Conservation (phyloP, 2,113 vertebrate species). For the Dicaeum eximium region DNA sequence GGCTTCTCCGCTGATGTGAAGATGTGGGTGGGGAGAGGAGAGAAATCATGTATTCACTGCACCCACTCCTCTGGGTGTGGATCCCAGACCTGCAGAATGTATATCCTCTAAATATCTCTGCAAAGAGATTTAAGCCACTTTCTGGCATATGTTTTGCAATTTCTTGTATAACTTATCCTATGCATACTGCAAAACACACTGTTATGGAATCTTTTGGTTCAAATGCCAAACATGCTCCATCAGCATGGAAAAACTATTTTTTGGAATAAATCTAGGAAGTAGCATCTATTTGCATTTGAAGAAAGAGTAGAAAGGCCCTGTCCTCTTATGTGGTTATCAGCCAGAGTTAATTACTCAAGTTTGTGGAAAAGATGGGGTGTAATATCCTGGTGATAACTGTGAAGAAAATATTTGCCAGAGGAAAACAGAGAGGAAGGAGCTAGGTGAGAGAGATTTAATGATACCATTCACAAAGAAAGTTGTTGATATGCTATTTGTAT, state of each 20-base stretch:
- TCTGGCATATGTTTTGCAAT: slow-evolving; percentile 44
- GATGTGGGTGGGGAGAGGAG: slow-evolving; percentile 55
- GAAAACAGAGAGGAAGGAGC: neutral
- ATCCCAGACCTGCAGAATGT: slow-evolving; percentile 52
- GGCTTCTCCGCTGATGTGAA: slow-evolving; percentile 24
- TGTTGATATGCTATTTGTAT: neutral
- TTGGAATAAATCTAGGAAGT: neutral
- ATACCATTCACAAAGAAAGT: neutral
- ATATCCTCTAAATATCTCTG: slow-evolving; percentile 56
- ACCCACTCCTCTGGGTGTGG: slow-evolving; percentile 45
- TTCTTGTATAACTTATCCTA: slow-evolving; percentile 25
- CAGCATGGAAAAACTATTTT: neutral
- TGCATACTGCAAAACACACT: slow-evolving; percentile 3
- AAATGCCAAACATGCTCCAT: neutral
- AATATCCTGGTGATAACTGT: neutral
- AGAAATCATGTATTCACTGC: slow-evolving; percentile 57
- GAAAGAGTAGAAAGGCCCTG: neutral
- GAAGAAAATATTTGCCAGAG: neutral
- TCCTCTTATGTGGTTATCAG: neutral
- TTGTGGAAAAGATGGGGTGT: neutral
- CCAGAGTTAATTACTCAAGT: neutral
- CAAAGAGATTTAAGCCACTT: slow-evolving; percentile 16
- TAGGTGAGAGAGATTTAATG: neutral
- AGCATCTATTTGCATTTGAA: neutral
- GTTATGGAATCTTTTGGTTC: slow-evolving; percentile 12